phyloP scores from a whole-genome alignment of 2,888 invertebrate genomes.

The Myopa tessellatipennis region DNA sequence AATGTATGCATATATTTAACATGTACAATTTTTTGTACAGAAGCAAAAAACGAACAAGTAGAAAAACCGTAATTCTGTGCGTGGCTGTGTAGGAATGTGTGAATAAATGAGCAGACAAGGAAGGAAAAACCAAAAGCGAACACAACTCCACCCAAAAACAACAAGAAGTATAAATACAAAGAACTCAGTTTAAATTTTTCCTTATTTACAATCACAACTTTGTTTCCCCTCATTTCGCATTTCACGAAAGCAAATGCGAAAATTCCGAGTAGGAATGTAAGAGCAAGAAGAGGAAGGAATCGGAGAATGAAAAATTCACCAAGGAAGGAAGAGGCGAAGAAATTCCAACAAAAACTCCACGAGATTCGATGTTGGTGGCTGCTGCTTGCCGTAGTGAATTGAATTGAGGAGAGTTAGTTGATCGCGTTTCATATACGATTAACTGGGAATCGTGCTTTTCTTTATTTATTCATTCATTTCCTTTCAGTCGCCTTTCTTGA shows the following conservation, averaged over 20 bases:
- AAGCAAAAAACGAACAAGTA: too few relatives aligned
- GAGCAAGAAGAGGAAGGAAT: slow-evolving; percentile 3
- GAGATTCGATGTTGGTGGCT: slow-evolving; percentile 9
- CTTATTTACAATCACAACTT: slow-evolving; percentile 11
- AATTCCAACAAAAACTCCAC: slow-evolving; percentile 23
- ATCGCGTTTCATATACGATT: slow-evolving; percentile 36
- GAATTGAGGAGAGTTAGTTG: slow-evolving; percentile 39
- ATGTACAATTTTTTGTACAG: too few relatives aligned
- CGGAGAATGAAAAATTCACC: neutral
- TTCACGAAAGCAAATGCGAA: neutral
- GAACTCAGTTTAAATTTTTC: neutral
- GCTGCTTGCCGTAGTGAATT: slow-evolving; percentile 20
- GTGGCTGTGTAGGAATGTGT: neutral
- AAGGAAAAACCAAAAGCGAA: neutral
- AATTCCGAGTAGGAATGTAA: neutral
- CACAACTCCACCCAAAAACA: slow-evolving; percentile 37
- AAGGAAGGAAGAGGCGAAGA: neutral
- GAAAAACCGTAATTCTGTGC: too few relatives aligned
- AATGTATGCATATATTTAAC: too few relatives aligned
- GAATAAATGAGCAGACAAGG: neutral
- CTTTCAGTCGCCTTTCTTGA: neutral
- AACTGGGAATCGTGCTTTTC: slow-evolving; percentile 6
- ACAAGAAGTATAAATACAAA: slow-evolving; percentile 9
- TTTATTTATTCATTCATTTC: slow-evolving; percentile 3
- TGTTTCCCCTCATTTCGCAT: neutral